phyloP scores from a whole-genome alignment of 1,140 invertebrate species.

The Plodia interpunctella region DNA sequence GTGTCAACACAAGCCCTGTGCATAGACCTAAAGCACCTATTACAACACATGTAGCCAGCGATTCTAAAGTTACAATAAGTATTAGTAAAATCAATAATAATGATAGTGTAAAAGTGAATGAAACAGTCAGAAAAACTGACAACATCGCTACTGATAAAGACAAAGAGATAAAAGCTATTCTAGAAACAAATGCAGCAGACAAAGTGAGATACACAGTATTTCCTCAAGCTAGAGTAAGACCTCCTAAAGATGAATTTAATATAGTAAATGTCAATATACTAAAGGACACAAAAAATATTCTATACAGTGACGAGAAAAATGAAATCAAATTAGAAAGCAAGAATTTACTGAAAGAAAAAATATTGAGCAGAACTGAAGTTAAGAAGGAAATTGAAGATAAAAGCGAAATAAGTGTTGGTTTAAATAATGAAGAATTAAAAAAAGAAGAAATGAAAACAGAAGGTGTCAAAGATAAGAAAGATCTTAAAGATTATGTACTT shows the following conservation, averaged over 20 bases:
- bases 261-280: conserved; percentile 5
- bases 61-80: conserved; percentile 7
- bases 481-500: conserved; percentile 39
- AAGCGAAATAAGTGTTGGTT: not conserved
- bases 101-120: not conserved
- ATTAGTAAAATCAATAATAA: not conserved
- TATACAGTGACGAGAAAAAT: conserved; percentile 8
- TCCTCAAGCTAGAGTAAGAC: conserved; percentile 56
- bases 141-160: not conserved
- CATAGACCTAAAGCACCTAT: conserved; percentile 23
- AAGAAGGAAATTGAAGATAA: not conserved
- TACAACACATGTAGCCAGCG: not conserved
- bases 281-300: conserved; percentile 12
- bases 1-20: conserved; percentile 41
- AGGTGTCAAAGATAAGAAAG: conserved; percentile 29
- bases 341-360: conserved; percentile 1
- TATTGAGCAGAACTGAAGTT: not conserved
- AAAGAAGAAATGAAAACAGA: conserved; percentile 16
- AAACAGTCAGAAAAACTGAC: not conserved
- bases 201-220: conserved; percentile 66
- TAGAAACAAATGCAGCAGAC: conserved; percentile 22
- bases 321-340: conserved; percentile 6
- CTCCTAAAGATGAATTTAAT: conserved; percentile 20
- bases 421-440: conserved; percentile 3
- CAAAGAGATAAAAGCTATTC: conserved; percentile 8